Percentiles rank a stretch among this genome's conserved stretches.
These are phyloP conservation scores for Portevinia maculata DNA, from an alignment of 2,888 invertebrate species.

Conservation along the genomic window DNA sequence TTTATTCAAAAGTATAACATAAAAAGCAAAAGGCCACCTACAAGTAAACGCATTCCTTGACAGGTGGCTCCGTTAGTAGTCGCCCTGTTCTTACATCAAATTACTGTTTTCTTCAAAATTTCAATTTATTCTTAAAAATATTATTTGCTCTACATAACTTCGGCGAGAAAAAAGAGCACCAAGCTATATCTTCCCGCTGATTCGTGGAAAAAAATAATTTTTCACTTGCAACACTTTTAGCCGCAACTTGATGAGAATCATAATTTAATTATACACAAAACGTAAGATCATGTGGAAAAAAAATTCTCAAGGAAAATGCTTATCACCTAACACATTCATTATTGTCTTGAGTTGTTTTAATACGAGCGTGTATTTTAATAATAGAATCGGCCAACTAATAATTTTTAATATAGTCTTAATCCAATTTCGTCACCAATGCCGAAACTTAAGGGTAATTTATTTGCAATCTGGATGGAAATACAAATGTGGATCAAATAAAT, in stretches of 20 bases:
- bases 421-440: background rate
- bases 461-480: background rate
- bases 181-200: background rate
- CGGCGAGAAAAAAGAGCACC: background rate
- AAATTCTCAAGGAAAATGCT: background rate
- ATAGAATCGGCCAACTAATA: background rate
- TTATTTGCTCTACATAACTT: background rate
- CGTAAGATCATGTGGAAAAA: background rate
- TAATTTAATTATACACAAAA: background rate
- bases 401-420: background rate
- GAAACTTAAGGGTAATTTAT: background rate
- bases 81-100: too few relatives aligned
- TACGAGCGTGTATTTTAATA: background rate
- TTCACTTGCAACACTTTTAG: background rate
- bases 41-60: too few relatives aligned
- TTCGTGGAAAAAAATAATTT: background rate
- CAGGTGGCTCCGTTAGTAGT: too few relatives aligned
- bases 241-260: background rate
- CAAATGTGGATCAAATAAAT: background rate
- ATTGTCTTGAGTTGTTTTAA: background rate
- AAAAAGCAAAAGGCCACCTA: too few relatives aligned
- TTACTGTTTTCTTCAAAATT: too few relatives aligned
- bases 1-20: too few relatives aligned
- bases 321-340: background rate
- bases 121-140: too few relatives aligned